Evolutionary conservation across 2,888 invertebrate genomes (phyloP).

Genomic region (Drosophila vallismaia): DNA sequence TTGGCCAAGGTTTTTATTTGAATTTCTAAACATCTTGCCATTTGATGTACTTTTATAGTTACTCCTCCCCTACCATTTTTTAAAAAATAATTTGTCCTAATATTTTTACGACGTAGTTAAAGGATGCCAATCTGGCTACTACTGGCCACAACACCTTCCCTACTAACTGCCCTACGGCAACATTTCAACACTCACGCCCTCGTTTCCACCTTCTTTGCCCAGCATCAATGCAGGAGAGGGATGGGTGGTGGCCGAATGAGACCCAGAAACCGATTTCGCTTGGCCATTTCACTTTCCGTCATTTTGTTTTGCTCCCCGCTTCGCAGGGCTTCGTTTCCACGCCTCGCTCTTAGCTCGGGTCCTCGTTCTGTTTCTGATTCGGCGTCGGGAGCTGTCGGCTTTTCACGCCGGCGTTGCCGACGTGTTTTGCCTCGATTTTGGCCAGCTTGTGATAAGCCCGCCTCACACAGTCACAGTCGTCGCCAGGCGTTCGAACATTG

Average conservation of each 20-base stretch:
- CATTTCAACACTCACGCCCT: slow-evolving; percentile 37
- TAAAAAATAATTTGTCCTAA: background rate
- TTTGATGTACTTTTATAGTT: too few relatives aligned
- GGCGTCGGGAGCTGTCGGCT: slow-evolving; percentile 32
- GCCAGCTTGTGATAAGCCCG: slow-evolving; percentile 56
- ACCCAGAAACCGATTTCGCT: slow-evolving; percentile 43
- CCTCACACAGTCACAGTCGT: slow-evolving; percentile 54
- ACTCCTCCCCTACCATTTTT: background rate
- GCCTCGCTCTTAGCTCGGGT: slow-evolving; percentile 1
- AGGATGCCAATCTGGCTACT: slow-evolving; percentile 50
- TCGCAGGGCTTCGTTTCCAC: slow-evolving; percentile 46
- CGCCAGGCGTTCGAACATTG: slow-evolving; percentile 56
- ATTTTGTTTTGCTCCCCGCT: slow-evolving; percentile 72
- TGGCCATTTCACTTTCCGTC: slow-evolving; percentile 57
- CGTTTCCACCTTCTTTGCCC: slow-evolving; percentile 5
- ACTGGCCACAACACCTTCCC: slow-evolving; percentile 41
- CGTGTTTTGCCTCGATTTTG: background rate
- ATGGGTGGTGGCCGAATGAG: background rate
- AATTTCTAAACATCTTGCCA: too few relatives aligned
- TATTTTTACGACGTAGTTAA: slow-evolving; percentile 11
- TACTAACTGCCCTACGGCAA: slow-evolving; percentile 60
- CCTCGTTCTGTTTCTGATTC: background rate
- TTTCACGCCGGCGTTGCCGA: slow-evolving; percentile 37
- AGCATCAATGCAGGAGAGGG: slow-evolving; percentile 20
- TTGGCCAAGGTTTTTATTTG: too few relatives aligned